phyloP scores from a whole-genome alignment of 2,797 vertebrate genomes.

The Brachymystax lenok region DNA sequence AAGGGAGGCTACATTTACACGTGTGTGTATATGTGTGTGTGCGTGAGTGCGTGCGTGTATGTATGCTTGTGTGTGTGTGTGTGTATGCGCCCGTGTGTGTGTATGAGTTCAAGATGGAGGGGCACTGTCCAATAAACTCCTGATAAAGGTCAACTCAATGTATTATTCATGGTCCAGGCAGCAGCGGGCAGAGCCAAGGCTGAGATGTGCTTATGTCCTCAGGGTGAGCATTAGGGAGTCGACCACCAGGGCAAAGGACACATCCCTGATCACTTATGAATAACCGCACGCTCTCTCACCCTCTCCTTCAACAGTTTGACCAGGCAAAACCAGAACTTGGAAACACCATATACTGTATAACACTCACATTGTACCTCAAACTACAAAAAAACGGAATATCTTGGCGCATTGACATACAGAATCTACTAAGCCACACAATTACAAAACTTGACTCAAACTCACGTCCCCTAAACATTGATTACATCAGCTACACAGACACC shows the following conservation, averaged over 20 bases:
- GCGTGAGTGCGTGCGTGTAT: background rate
- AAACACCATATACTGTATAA: background rate
- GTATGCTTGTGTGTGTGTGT: slow-evolving; percentile 1
- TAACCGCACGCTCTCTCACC: slow-evolving; percentile 27
- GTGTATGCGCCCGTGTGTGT: slow-evolving; percentile 11
- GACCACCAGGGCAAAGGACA: slow-evolving; percentile 51
- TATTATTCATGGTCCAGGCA: slow-evolving; percentile 77
- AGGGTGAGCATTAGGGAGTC: slow-evolving; percentile 54
- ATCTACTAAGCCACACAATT: background rate
- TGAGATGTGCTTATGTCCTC: slow-evolving; percentile 69
- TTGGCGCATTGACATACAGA: background rate
- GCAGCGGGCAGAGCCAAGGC: slow-evolving; percentile 72
- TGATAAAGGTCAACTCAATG: slow-evolving; percentile 80
- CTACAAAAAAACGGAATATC: background rate
- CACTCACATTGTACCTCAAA: background rate
- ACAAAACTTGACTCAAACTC: background rate
- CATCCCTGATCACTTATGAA: slow-evolving; percentile 59
- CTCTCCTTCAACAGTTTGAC: background rate
- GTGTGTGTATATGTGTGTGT: background rate
- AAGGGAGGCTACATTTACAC: background rate
- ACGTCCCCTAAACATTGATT: background rate
- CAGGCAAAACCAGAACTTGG: background rate
- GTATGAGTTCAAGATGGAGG: slow-evolving; percentile 3
- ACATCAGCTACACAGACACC: background rate
- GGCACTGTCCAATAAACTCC: slow-evolving; percentile 76